Percentiles rank a stretch among this genome's conserved stretches.
These are phyloP conservation scores for Rhinatrema bivittatum DNA, from an alignment of 2,797 vertebrate species.

Conservation along the genomic window DNA sequence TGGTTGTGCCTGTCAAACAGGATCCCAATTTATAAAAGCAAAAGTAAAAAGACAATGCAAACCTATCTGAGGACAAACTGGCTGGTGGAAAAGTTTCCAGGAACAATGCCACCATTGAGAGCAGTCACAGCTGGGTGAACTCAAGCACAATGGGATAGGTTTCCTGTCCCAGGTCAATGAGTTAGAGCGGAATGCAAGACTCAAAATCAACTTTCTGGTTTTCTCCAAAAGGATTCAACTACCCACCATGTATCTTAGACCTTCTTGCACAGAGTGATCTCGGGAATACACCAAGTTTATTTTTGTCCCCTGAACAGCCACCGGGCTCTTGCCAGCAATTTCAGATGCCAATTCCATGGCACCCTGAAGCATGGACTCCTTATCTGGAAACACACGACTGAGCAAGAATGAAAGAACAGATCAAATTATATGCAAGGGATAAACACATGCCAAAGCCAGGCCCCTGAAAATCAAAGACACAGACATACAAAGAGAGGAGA, in stretches of 20 bases:
- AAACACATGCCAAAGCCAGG: not conserved
- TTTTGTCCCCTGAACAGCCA: conserved; percentile 82
- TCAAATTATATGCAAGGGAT: too few relatives aligned
- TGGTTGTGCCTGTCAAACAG: too few relatives aligned
- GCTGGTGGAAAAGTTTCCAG: too few relatives aligned
- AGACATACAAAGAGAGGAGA: not conserved
- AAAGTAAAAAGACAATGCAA: too few relatives aligned
- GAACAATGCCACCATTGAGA: too few relatives aligned
- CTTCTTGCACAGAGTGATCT: conserved; percentile 67
- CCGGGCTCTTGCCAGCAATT: conserved; percentile 75
- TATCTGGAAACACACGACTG: conserved; percentile 78
- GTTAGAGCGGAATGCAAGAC: too few relatives aligned
- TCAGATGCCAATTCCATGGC: conserved; percentile 68
- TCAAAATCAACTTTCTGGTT: too few relatives aligned
- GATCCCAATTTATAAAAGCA: too few relatives aligned
- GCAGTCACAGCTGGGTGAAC: too few relatives aligned
- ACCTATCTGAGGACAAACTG: too few relatives aligned
- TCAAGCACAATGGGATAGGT: too few relatives aligned
- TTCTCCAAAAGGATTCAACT: not conserved
- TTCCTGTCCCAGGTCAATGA: too few relatives aligned
- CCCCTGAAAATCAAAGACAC: not conserved
- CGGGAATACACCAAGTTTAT: conserved; percentile 76
- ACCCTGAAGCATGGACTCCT: conserved; percentile 58
- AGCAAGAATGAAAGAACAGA: not conserved
- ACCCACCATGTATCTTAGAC: conserved; percentile 70